Evolutionary conservation across 1,140 invertebrate species (phyloP), one percentile per base, ranked within the genome.

Genomic region (Asbolus verrucosus): DNA sequence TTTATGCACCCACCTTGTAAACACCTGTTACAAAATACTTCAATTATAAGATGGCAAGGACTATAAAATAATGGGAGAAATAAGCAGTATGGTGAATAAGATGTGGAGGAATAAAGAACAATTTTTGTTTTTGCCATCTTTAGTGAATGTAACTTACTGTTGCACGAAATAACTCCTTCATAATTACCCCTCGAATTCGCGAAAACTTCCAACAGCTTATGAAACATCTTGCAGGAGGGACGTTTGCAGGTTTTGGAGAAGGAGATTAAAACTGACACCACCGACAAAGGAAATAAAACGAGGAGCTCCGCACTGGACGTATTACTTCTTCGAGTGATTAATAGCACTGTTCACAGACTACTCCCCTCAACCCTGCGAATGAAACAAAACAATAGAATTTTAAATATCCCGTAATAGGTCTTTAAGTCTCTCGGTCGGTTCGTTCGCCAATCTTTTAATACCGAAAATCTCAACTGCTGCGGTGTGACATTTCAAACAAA

Each of bases 401-500:
- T 16, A 46, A 46, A 46, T 46, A 46, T 46, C 15, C 19, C 43
- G 11, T 46, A 62, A 38, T 62, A 16, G 36, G 14, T 13, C 16
- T 62, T 62, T 36, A 36, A 16, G 36, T 14, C 30, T 59, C 6
- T 46, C 15, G 19, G 15, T 46, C 50, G n/a, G 19, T 59, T 36
- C 59, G 36, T 62, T 36, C 14, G 14, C 9, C 31, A 18, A 62
- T 62, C 59, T 62, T 62, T 62, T 62, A 62, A 62, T 62, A 18
- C 59, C 36, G 27, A 62, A 62, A 62, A 54, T 62, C 59, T 62
- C 16, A 33, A n/a, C 33, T 36, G 36, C 11, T 62, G 59, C 59
- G 59, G 71, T 70, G 71, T 70, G 71, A 73, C 71, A 67, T 73
- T 67, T 73, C 54, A 73, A 70, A 73, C 71, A 73, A 73, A 67